Conservation (phyloP, 92 coral and sea anemone species). For the Blastomussa wellsi region DNA sequence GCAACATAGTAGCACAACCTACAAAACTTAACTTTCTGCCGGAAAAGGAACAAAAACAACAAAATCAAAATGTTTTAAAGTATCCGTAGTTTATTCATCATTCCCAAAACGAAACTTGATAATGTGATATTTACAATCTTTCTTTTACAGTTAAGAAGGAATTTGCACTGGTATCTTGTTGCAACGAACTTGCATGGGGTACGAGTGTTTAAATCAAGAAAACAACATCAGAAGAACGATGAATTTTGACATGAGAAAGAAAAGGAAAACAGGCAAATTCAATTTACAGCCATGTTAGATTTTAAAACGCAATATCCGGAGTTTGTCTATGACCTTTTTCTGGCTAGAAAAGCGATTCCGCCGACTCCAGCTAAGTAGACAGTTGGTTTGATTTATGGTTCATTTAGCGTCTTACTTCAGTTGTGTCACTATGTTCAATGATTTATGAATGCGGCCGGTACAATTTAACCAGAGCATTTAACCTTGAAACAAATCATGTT, state of each 20-base stretch:
- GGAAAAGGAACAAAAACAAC: not conserved
- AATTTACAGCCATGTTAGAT: not conserved
- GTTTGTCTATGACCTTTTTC: slow-evolving; percentile 11
- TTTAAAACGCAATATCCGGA: slow-evolving; percentile 26
- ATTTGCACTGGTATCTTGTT: slow-evolving; percentile 8
- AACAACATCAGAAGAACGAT: not conserved
- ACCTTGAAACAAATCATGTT: slow-evolving; percentile 44
- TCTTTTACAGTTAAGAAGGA: not conserved
- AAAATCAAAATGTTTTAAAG: not conserved
- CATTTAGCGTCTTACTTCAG: slow-evolving; percentile 40
- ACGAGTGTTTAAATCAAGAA: not conserved
- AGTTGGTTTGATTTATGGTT: slow-evolving; percentile 36
- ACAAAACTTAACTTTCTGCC: not conserved
- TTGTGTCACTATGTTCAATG: slow-evolving; percentile 25
- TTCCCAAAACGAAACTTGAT: slow-evolving; percentile 2
- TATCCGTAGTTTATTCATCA: slow-evolving; percentile 30
- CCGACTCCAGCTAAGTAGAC: slow-evolving; percentile 35
- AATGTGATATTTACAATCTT: slow-evolving; percentile 33
- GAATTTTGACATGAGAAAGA: not conserved
- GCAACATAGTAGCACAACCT: not conserved
- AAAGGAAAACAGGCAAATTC: not conserved
- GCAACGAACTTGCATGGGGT: not conserved
- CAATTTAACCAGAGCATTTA: slow-evolving; percentile 35
- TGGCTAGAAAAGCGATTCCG: slow-evolving; percentile 12
- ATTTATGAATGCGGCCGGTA: slow-evolving; percentile 36